A percentile compares a stretch with the other conserved stretches of the same genome.
Conservation (phyloP, 1,140 invertebrate genomes). For the Diplogasteroides magnus region DNA sequence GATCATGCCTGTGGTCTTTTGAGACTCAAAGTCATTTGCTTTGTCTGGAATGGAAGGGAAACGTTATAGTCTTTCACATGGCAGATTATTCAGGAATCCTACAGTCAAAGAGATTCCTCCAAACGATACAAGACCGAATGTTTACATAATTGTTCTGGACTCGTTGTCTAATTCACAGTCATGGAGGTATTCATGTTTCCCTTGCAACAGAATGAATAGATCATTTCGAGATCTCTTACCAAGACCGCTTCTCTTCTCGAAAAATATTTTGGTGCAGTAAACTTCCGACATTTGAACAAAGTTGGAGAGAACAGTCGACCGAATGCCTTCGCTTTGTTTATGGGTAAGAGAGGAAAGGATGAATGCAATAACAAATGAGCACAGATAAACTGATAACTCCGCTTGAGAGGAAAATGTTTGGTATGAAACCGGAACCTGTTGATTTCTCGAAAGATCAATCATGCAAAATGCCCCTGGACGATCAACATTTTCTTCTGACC, state of each 20-base stretch:
- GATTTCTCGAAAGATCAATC: neutral
- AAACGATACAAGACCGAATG: neutral
- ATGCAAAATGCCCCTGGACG: neutral
- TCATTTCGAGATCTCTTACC: neutral
- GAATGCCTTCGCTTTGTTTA: neutral
- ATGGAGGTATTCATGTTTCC: too few species aligned
- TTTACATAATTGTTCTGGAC: neutral
- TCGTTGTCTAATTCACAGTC: neutral
- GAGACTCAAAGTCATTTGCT: too few species aligned
- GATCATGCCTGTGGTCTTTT: too few species aligned
- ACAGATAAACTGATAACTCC: neutral
- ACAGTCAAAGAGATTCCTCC: too few species aligned
- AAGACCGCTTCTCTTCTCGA: neutral
- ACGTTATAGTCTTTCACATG: too few species aligned
- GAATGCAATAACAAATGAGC: too few species aligned
- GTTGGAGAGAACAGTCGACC: neutral
- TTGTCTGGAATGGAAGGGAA: too few species aligned
- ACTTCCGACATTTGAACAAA: neutral
- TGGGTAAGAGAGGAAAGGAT: too few species aligned
- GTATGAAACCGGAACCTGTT: neutral
- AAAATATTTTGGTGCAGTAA: neutral
- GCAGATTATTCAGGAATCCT: too few species aligned
- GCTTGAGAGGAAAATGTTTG: neutral
- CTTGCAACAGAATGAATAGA: neutral
- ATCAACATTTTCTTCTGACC: neutral